Conservation (phyloP, 2,888 invertebrate species). For the Piscicola geometra region DNA sequence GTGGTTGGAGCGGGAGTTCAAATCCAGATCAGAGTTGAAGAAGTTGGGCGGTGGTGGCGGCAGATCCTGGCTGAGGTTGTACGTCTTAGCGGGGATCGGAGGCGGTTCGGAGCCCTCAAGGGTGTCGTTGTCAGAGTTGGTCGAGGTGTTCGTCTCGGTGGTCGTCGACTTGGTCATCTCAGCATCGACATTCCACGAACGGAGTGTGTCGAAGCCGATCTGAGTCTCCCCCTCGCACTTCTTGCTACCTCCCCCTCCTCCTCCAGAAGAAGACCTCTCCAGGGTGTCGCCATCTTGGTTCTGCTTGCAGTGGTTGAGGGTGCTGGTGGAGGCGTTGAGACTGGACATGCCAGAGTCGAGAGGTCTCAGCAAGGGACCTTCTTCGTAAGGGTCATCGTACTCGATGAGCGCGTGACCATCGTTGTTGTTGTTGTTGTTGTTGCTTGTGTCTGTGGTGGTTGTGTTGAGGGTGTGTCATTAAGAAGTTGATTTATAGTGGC, state of each 20-base stretch:
- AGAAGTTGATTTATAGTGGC: too few relatives aligned
- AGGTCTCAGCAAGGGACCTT: slow-evolving; percentile 24
- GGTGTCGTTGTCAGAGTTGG: slow-evolving; percentile 6
- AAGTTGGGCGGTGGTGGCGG: slow-evolving; percentile 29
- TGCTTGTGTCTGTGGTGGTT: too few relatives aligned
- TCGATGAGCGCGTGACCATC: slow-evolving; percentile 6
- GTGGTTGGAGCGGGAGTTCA: neutral
- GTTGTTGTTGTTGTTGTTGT: too few relatives aligned
- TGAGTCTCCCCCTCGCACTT: slow-evolving; percentile 29
- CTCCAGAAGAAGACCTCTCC: slow-evolving; percentile 2
- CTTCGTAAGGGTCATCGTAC: slow-evolving; percentile 37
- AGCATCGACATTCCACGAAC: slow-evolving; percentile 25
- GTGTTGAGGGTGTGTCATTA: too few relatives aligned
- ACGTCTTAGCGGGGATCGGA: slow-evolving; percentile 31
- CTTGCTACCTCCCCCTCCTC: neutral
- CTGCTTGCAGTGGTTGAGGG: slow-evolving; percentile 13
- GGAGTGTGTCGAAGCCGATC: slow-evolving; percentile 32
- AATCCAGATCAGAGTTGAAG: neutral
- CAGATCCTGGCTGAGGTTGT: slow-evolving; percentile 23
- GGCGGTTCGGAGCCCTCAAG: slow-evolving; percentile 26
- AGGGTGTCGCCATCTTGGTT: slow-evolving; percentile 1
- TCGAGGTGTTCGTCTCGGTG: neutral
- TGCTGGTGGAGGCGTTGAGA: slow-evolving; percentile 27
- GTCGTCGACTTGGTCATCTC: too few relatives aligned
- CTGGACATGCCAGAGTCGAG: slow-evolving; percentile 25